Conservation (phyloP, 2,888 invertebrate genomes). For the Troides aeacus region DNA sequence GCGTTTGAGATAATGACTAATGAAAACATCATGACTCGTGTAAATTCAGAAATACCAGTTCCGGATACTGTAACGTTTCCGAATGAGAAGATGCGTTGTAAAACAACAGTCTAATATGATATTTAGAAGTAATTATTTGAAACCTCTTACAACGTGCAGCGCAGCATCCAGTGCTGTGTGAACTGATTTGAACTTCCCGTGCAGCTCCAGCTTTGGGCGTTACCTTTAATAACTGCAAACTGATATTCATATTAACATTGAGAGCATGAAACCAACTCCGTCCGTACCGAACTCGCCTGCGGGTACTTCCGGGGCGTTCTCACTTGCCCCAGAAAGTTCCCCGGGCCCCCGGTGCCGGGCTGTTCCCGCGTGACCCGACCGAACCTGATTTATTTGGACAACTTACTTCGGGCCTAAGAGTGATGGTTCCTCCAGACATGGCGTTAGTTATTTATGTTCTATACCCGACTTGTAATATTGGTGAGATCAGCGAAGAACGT, state of each 20-base stretch:
- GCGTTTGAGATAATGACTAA: no score
- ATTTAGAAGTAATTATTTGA: no score
- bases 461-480: not conserved
- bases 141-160: no score
- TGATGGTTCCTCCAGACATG: constrained; percentile 39
- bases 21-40: no score
- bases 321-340: constrained; percentile 17
- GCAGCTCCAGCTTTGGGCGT: not conserved
- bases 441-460: constrained; percentile 1
- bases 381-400: constrained; percentile 31
- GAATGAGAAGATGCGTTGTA: no score
- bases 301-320: constrained; percentile 2
- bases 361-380: constrained; percentile 27
- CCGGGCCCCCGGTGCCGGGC: not conserved
- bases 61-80: no score
- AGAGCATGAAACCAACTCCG: constrained; percentile 15
- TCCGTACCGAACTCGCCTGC: constrained; percentile 1
- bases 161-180: not conserved
- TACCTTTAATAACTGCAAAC: constrained; percentile 14
- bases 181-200: not conserved
- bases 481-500: no score
- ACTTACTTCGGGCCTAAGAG: constrained; percentile 25
- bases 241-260: constrained; percentile 20
- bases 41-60: no score
- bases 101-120: no score